Evolutionary conservation across 2,113 vertebrate species (phyloP), one percentile per base, ranked within the genome.

Genomic region (Scomber scombrus): DNA sequence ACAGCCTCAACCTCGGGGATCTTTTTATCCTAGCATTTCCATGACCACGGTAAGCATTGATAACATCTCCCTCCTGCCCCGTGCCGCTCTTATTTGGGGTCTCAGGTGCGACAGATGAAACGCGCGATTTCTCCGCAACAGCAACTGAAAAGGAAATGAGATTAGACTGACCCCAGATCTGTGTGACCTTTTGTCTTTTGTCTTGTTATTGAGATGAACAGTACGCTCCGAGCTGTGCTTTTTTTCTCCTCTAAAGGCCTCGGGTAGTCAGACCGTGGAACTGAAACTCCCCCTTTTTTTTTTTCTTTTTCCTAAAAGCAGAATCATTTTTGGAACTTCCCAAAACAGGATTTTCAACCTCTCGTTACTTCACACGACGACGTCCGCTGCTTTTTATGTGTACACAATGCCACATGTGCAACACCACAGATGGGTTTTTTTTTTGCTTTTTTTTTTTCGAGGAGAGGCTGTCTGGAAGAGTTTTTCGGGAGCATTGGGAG

Each of bases 21-120:
- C 70, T 81, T 82, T 86, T 81, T 26, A 55, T 65, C 34, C 80
- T 34, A 1, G 50, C 54, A 78, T 92, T 78, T 85, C 87, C 76
- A 80, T 83, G 80, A 79, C 69, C 75, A 83, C 80, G 3, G 75
- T 34, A 70, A 85, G 74, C 15, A 26, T 55, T 51, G 79, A 81
- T 81, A 84, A 75, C 68, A 79, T 70, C 81, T 89, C 68, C 73
- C 78, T 90, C 68, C 68, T 11, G 63, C 82, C 82, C 71, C 5
- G 13, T 63, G 78, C 72, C 75, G 31, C 82, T 85, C 79, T 86
- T 73, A 63, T 89, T 80, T 70, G 49, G 75, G 81, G 81, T 88
- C 79, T 81, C 78, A 82, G 93, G 88, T 90, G 89, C 75, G 62
- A 83, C 68, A 88, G 82, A 93, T 90, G 89, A 93, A 88, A 93